A percentile compares a stretch with the other conserved stretches of the same genome.
Evolutionary conservation across 2,113 vertebrate genomes (phyloP).

Genomic region (Bufo bufo): DNA sequence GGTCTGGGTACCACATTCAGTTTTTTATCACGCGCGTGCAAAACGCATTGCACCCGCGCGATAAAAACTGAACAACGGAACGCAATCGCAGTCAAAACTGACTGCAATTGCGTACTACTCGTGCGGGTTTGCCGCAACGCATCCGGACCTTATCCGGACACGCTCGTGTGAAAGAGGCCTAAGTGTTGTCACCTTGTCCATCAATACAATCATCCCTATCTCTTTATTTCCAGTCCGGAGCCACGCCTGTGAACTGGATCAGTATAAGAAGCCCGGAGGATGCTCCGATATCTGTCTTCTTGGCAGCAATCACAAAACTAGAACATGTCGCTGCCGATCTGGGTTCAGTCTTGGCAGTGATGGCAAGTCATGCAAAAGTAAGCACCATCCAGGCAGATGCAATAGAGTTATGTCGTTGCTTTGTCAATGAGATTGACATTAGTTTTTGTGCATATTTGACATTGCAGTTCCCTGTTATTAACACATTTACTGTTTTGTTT

Average conservation of each 20-base stretch:
- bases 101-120: too few species aligned
- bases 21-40: too few species aligned
- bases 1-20: too few species aligned
- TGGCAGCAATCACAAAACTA: constrained; percentile 92
- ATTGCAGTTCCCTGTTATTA: background rate
- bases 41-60: too few species aligned
- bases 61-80: too few species aligned
- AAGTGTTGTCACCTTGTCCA: background rate
- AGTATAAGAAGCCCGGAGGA: constrained; percentile 88
- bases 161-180: too few species aligned
- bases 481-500: background rate
- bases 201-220: background rate
- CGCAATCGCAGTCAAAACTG: too few species aligned
- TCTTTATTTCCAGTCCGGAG: constrained; percentile 80
- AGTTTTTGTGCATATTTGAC: background rate
- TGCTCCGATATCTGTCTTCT: constrained; percentile 97
- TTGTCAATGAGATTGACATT: background rate
- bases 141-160: too few species aligned
- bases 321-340: constrained; percentile 92
- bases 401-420: background rate
- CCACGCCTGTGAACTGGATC: constrained; percentile 89
- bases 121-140: too few species aligned
- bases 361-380: constrained; percentile 96
- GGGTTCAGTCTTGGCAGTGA: constrained; percentile 95
- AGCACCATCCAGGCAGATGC: constrained; percentile 61